phyloP scores from a whole-genome alignment of 2,113 vertebrate genomes.

The Nansenia antarctica region DNA sequence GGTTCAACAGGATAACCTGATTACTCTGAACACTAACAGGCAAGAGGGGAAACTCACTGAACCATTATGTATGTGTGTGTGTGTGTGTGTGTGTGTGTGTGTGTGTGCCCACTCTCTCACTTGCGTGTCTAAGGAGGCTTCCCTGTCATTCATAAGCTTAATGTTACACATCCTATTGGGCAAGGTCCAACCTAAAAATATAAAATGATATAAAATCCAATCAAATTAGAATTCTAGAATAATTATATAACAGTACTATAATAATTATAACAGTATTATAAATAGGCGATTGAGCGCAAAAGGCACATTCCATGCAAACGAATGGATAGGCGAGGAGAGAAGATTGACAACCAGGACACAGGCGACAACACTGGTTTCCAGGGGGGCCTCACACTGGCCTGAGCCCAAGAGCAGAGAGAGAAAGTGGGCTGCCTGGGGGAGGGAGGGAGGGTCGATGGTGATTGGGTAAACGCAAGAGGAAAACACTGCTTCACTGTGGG shows the following conservation, averaged over 20 bases:
- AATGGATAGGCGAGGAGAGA: neutral
- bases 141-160: too few relatives aligned
- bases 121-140: too few relatives aligned
- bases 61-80: neutral
- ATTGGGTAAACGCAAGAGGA: neutral
- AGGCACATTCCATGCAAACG: neutral
- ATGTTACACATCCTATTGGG: too few relatives aligned
- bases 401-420: neutral
- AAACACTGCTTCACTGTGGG: conserved; percentile 21
- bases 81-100: neutral
- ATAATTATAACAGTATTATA: too few relatives aligned
- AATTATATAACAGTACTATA: too few relatives aligned
- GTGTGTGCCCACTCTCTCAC: too few relatives aligned
- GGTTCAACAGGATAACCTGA: neutral
- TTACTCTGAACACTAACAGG: neutral
- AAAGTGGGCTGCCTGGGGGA: neutral
- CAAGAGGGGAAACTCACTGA: neutral
- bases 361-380: conserved; percentile 2
- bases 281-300: neutral
- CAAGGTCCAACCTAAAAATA: too few relatives aligned
- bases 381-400: neutral
- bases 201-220: too few relatives aligned
- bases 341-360: conserved; percentile 3
- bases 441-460: too few relatives aligned
- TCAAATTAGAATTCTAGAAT: too few relatives aligned